A percentile compares a stretch with the other conserved stretches of the same genome.
Evolutionary conservation across 1,140 invertebrate species (phyloP).

Genomic region (Drosophila baimaii): DNA sequence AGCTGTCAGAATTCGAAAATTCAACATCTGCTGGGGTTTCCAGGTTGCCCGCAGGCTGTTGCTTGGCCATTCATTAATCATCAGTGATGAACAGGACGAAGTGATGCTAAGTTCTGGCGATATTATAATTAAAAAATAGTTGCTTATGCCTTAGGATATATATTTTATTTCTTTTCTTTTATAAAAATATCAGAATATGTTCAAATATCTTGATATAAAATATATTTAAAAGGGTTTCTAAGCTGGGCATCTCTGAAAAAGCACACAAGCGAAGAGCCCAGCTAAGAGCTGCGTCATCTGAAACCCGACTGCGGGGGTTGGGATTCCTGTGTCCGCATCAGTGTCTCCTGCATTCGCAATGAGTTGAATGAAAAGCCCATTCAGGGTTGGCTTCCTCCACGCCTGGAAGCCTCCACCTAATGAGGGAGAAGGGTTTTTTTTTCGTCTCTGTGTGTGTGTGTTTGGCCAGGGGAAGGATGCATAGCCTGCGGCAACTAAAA

Average conservation of each 20-base stretch:
- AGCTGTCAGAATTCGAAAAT: constrained; percentile 37
- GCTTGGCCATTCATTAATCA: constrained; percentile 53
- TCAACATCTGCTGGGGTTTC: constrained; percentile 32
- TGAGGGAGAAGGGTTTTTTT: constrained; percentile 10
- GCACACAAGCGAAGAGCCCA: constrained; percentile 2
- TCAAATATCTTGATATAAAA: not conserved
- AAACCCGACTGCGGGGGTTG: constrained; percentile 20
- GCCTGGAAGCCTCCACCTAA: constrained; percentile 16
- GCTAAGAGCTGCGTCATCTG: constrained; percentile 24
- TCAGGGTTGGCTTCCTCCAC: constrained; percentile 39
- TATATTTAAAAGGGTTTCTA: not conserved
- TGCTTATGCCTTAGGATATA: not conserved
- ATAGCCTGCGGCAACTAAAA: constrained; percentile 48
- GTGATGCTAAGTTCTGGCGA: not conserved
- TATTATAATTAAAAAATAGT: not conserved
- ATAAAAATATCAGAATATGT: not conserved
- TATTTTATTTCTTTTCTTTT: not conserved
- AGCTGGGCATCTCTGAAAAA: constrained; percentile 21
- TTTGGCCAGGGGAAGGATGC: constrained; percentile 22
- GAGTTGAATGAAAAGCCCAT: constrained; percentile 44
- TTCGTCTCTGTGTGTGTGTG: not conserved
- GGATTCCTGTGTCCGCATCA: constrained; percentile 25
- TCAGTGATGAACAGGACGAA: constrained; percentile 30
- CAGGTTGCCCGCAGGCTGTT: constrained; percentile 19
- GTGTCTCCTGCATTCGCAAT: constrained; percentile 41